phyloP scores from a whole-genome alignment of 2,797 vertebrate genomes.

The Notolepis coatsorum region DNA sequence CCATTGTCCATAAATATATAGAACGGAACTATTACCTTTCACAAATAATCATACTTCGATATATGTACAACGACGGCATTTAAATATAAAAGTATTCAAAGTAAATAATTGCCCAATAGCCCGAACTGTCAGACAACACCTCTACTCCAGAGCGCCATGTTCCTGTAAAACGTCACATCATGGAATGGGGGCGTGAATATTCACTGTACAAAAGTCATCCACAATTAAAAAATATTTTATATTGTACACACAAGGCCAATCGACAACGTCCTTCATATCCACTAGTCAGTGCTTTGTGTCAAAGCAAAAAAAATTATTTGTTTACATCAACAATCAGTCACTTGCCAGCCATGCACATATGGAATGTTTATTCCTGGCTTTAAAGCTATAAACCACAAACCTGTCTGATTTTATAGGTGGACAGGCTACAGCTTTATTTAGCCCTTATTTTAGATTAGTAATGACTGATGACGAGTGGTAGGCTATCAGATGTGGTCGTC shows the following conservation, averaged over 20 bases:
- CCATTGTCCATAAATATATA: slow-evolving; percentile 57
- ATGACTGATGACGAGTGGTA: too few species aligned
- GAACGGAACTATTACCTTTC: slow-evolving; percentile 42
- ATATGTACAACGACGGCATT: slow-evolving; percentile 1
- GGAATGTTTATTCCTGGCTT: slow-evolving; percentile 31
- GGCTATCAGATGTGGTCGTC: too few species aligned
- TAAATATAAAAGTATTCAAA: slow-evolving; percentile 13
- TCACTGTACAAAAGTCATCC: slow-evolving; percentile 41
- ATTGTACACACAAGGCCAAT: slow-evolving; percentile 40
- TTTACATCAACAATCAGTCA: slow-evolving; percentile 5
- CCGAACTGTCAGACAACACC: slow-evolving; percentile 68
- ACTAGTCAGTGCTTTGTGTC: not conserved
- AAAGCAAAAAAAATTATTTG: not conserved
- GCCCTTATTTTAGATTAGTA: too few species aligned
- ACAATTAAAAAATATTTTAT: not conserved
- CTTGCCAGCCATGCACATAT: slow-evolving; percentile 18
- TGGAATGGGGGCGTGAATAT: slow-evolving; percentile 43
- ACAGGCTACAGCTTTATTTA: too few species aligned
- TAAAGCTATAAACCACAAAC: not conserved
- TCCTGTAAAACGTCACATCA: slow-evolving; percentile 71
- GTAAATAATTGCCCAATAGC: slow-evolving; percentile 42
- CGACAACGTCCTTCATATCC: slow-evolving; percentile 20
- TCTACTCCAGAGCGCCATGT: slow-evolving; percentile 81
- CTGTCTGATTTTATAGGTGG: too few species aligned
- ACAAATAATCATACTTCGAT: slow-evolving; percentile 45